Evolutionary conservation across 2,888 invertebrate species (phyloP).

Genomic region (Ecdyonurus torrentis): DNA sequence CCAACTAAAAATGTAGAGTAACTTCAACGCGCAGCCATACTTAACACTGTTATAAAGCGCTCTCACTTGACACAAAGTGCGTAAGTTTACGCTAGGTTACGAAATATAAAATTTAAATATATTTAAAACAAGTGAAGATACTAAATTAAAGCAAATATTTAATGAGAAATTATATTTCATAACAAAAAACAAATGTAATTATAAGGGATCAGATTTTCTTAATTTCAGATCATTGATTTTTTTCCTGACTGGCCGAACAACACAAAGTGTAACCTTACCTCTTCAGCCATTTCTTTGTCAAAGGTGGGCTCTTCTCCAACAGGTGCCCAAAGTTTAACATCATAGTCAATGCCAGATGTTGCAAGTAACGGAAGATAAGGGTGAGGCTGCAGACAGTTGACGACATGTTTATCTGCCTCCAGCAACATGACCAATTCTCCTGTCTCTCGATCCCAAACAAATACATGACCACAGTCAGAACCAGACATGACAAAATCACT

Average conservation of each 20-base stretch:
- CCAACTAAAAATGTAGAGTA: too few relatives aligned
- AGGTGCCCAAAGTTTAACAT: conserved; percentile 70
- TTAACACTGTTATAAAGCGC: too few relatives aligned
- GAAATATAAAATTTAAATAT: too few relatives aligned
- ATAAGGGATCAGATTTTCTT: too few relatives aligned
- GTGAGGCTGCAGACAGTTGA: conserved; percentile 74
- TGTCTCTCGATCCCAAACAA: conserved; percentile 59
- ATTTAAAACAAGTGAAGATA: neutral
- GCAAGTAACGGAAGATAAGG: conserved; percentile 57
- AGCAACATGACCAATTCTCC: conserved; percentile 54
- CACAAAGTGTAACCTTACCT: conserved; percentile 29
- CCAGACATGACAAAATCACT: conserved; percentile 65
- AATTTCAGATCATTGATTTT: too few relatives aligned
- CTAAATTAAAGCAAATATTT: too few relatives aligned
- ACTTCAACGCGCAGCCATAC: too few relatives aligned
- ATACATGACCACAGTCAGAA: conserved; percentile 79
- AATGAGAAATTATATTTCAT: too few relatives aligned
- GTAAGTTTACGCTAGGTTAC: too few relatives aligned
- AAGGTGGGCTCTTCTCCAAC: conserved; percentile 40
- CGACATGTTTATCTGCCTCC: conserved; percentile 65
- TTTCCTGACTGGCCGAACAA: neutral
- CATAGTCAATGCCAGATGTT: conserved; percentile 77
- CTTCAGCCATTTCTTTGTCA: conserved; percentile 42
- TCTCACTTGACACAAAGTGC: too few relatives aligned
- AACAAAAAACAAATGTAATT: too few relatives aligned